phyloP scores from a whole-genome alignment of 2,888 invertebrate species.

The Pristionchus japonicus region DNA sequence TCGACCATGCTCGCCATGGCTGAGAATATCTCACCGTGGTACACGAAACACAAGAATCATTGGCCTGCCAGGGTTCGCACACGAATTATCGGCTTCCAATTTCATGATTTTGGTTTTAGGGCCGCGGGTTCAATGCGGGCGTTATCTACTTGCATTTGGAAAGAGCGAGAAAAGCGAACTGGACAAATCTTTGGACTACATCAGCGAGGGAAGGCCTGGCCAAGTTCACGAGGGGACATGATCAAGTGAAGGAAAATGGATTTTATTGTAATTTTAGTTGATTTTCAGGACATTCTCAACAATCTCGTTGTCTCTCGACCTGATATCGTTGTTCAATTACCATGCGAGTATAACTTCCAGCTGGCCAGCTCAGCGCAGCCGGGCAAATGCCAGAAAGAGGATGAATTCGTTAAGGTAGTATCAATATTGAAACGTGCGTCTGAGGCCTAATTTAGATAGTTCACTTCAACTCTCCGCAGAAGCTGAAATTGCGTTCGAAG shows the following conservation, averaged over 20 bases:
- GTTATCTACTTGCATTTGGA: slow-evolving; percentile 87
- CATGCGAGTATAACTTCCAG: slow-evolving; percentile 92
- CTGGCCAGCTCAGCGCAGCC: slow-evolving; percentile 81
- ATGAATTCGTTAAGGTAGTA: slow-evolving; percentile 83
- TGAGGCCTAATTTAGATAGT: slow-evolving; percentile 83
- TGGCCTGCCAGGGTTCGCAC: slow-evolving; percentile 18
- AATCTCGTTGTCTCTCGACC: slow-evolving; percentile 86
- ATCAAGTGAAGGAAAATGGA: slow-evolving; percentile 78
- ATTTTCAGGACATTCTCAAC: slow-evolving; percentile 87
- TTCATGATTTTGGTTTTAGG: slow-evolving; percentile 64
- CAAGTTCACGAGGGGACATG: slow-evolving; percentile 83
- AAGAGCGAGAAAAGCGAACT: slow-evolving; percentile 82
- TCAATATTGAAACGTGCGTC: neutral
- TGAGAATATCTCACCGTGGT: slow-evolving; percentile 59
- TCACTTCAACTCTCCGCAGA: slow-evolving; percentile 93
- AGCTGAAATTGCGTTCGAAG: slow-evolving; percentile 83
- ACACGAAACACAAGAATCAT: neutral
- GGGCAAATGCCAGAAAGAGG: slow-evolving; percentile 80
- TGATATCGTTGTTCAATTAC: slow-evolving; percentile 83
- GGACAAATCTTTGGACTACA: slow-evolving; percentile 85
- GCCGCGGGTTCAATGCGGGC: slow-evolving; percentile 80
- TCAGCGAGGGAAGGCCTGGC: slow-evolving; percentile 84
- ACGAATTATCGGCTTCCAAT: neutral
- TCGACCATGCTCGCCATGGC: slow-evolving; percentile 52
- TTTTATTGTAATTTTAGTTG: no score